A percentile compares a stretch with the other conserved stretches of the same genome.
These are phyloP conservation scores for Puntigrus tetrazona DNA, from an alignment of 2,113 vertebrate genomes.

Conservation along the genomic window DNA sequence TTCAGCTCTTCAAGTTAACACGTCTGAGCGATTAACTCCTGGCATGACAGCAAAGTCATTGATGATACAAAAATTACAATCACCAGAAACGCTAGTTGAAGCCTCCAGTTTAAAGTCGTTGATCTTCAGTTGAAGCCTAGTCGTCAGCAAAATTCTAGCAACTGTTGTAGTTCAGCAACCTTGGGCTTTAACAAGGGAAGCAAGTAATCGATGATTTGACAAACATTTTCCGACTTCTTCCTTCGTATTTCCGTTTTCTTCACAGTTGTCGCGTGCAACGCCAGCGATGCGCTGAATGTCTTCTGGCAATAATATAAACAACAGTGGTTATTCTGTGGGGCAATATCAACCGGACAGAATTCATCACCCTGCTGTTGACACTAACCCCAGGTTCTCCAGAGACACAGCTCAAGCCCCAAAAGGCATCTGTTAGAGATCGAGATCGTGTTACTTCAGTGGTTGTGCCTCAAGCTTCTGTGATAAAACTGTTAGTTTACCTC, in stretches of 20 bases:
- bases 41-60: too few relatives aligned
- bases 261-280: background rate
- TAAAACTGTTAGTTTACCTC: conserved; percentile 78
- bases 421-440: background rate
- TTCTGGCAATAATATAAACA: conserved; percentile 10
- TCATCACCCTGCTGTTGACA: background rate
- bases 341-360: conserved; percentile 1
- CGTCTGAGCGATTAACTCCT: too few relatives aligned
- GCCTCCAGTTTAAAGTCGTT: too few relatives aligned
- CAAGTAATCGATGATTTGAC: background rate
- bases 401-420: background rate
- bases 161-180: too few relatives aligned
- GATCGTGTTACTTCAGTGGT: background rate
- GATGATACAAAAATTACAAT: too few relatives aligned
- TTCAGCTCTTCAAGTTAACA: too few relatives aligned
- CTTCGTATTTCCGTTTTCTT: background rate
- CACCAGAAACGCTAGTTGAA: too few relatives aligned
- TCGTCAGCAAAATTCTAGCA: too few relatives aligned
- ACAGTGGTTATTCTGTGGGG: background rate
- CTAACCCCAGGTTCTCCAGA: background rate
- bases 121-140: too few relatives aligned
- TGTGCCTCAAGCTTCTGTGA: background rate
- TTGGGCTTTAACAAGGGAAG: too few relatives aligned
- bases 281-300: background rate
- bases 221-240: background rate